Conservation (phyloP, 1,140 invertebrate species). For the Ostrea denselamellosa region DNA sequence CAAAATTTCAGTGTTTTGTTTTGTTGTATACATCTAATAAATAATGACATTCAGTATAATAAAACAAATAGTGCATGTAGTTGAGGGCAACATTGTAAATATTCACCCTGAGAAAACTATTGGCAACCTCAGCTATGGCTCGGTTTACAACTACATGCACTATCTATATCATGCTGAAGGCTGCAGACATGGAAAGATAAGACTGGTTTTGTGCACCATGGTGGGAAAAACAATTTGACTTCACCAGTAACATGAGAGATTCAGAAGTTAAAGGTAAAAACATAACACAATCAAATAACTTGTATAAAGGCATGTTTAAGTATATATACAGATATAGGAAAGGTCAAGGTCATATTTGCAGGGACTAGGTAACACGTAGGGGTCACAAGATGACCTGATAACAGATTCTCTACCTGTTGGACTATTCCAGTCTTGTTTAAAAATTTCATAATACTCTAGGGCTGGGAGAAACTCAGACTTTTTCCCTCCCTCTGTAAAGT, state of each 20-base stretch:
- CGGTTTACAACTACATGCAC: too few relatives aligned
- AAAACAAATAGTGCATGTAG: too few relatives aligned
- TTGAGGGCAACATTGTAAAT: too few relatives aligned
- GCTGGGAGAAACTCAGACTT: conserved; percentile 4
- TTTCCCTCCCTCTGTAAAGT: conserved; percentile 45
- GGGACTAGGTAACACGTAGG: background rate
- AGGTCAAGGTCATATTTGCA: conserved; percentile 12
- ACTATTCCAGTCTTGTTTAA: conserved; percentile 19
- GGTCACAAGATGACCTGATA: background rate
- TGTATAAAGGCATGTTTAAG: background rate
- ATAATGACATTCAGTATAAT: too few relatives aligned
- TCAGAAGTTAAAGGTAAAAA: background rate
- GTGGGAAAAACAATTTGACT: too few relatives aligned
- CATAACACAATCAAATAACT: background rate
- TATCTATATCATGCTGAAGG: too few relatives aligned
- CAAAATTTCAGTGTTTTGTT: too few relatives aligned
- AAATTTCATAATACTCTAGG: conserved; percentile 43
- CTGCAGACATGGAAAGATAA: too few relatives aligned
- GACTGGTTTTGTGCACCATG: background rate
- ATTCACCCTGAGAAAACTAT: too few relatives aligned
- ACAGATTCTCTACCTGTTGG: background rate
- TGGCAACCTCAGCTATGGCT: too few relatives aligned
- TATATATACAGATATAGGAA: background rate
- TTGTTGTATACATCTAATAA: too few relatives aligned
- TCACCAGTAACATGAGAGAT: background rate